Conservation (phyloP, 35 echinoderm and acorn worm species). For the Apostichopus parvimensis region DNA sequence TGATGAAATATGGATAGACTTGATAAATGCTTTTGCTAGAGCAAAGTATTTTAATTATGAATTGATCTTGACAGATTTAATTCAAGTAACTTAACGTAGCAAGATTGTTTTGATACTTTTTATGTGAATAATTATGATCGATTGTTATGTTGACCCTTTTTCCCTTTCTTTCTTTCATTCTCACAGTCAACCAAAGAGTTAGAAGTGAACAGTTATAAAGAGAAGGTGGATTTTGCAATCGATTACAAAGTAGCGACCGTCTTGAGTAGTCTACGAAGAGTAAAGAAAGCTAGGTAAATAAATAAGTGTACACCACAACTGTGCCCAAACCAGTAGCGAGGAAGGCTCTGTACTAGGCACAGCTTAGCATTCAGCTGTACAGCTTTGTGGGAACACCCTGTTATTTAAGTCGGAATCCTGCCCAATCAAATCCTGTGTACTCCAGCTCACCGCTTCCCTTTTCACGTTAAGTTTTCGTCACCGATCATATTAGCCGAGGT, state of each 20-base stretch:
- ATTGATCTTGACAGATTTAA: neutral
- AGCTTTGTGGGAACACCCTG: constrained; percentile 9
- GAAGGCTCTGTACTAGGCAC: neutral
- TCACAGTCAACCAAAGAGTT: constrained; percentile 28
- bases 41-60: too few species aligned
- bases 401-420: neutral
- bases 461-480: too few species aligned
- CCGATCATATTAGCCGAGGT: too few species aligned
- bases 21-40: too few species aligned
- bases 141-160: neutral
- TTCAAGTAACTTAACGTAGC: neutral
- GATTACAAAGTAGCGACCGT: constrained; percentile 11
- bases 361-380: neutral
- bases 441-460: too few species aligned
- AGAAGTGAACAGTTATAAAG: constrained; percentile 36
- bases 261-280: constrained; percentile 24
- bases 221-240: constrained; percentile 34
- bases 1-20: too few species aligned
- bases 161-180: constrained; percentile 15
- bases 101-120: neutral
- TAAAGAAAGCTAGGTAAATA: constrained; percentile 45
- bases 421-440: too few species aligned
- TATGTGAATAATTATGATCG: neutral
- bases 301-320: neutral
- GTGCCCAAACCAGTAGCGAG: neutral